phyloP scores from a whole-genome alignment of 1,140 invertebrate species.

The Ips typographus region DNA sequence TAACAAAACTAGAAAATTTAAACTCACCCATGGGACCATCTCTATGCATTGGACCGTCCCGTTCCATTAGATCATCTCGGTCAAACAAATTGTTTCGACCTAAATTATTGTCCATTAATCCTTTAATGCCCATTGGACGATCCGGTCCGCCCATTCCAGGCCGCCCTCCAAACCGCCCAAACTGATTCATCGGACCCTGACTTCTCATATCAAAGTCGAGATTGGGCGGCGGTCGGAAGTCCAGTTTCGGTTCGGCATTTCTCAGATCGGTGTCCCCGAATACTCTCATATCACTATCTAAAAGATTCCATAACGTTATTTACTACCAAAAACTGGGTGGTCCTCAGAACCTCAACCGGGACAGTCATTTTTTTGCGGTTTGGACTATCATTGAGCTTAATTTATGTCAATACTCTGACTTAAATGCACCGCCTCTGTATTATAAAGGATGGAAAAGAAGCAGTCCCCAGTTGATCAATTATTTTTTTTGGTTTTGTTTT shows the following conservation, averaged over 20 bases:
- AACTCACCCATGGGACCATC: no score
- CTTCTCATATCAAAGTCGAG: conserved; percentile 36
- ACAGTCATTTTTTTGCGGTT: no score
- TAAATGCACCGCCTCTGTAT: no score
- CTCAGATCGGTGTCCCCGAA: conserved; percentile 38
- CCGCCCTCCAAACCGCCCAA: background rate
- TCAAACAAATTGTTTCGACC: background rate
- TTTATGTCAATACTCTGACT: background rate
- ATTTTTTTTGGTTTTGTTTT: no score
- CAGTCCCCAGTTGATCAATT: no score
- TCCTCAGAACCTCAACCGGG: background rate
- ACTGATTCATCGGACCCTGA: background rate
- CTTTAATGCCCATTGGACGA: background rate
- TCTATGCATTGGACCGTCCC: conserved; percentile 5
- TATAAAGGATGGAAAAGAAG: no score
- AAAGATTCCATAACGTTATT: no score
- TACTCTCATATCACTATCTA: conserved; percentile 36
- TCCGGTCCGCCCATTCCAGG: no score
- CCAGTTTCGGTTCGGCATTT: conserved; percentile 32
- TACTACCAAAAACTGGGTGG: conserved; percentile 3
- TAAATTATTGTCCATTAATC: conserved; percentile 2
- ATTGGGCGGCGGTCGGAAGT: conserved; percentile 33
- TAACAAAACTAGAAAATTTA: no score
- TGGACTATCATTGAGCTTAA: no score
- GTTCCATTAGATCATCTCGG: background rate